phyloP scores from a whole-genome alignment of 2,113 vertebrate species.

The chimpanzee (Pan troglodytes) region DNA sequence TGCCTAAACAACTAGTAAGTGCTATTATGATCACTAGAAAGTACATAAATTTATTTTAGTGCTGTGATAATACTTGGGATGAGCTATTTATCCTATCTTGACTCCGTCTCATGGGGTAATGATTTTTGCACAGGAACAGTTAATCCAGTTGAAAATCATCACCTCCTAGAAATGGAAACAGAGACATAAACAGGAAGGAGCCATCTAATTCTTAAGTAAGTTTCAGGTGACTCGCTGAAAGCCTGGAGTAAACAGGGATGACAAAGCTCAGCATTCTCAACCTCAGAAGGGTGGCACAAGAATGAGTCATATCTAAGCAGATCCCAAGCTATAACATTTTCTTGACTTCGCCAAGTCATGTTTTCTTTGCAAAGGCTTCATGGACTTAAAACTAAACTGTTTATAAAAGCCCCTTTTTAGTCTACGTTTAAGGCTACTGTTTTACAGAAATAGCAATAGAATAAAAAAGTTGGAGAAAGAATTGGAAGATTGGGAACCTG shows the following conservation, averaged over 20 bases:
- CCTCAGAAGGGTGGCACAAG: not conserved
- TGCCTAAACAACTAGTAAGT: not conserved
- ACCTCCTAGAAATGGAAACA: not conserved
- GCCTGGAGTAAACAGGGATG: not conserved
- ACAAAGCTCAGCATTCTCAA: not conserved
- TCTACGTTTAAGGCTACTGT: not conserved
- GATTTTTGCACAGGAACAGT: not conserved
- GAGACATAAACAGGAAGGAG: constrained; percentile 25
- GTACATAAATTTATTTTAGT: not conserved
- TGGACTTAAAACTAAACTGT: not conserved
- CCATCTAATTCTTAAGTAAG: not conserved
- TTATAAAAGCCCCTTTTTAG: not conserved
- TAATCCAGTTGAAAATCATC: constrained; percentile 9
- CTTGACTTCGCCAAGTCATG: not conserved
- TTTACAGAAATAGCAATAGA: not conserved
- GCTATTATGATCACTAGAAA: not conserved
- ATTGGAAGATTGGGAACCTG: not conserved
- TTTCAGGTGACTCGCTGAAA: not conserved
- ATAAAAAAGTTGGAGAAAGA: not conserved
- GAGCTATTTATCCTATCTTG: not conserved
- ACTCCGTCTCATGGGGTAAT: not conserved
- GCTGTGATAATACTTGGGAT: not conserved
- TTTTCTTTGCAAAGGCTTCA: not conserved
- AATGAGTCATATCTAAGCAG: not conserved
- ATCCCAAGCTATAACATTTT: not conserved